A percentile compares a stretch with the other conserved stretches of the same genome.
These are phyloP conservation scores for Philypnodon macrostomus DNA, from an alignment of 2,797 vertebrate genomes.

Conservation along the genomic window DNA sequence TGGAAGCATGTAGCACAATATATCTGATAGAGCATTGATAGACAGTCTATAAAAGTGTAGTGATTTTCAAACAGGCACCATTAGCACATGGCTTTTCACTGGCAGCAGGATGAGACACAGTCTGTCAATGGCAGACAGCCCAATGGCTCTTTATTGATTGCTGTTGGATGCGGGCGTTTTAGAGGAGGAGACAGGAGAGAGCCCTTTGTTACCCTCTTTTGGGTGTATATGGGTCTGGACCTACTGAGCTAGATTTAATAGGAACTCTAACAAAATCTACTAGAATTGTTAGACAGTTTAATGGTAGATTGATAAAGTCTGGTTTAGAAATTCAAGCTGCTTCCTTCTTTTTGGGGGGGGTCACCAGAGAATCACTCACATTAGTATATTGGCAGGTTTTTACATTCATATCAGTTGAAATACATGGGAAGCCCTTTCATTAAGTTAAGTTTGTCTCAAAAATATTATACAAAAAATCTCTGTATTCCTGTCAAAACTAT, in stretches of 20 bases:
- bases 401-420: no score
- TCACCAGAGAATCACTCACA: no score
- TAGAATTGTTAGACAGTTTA: background rate
- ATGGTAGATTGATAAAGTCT: background rate
- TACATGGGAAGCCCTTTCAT: no score
- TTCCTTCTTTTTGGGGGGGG: no score
- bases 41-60: conserved; percentile 8
- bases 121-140: conserved; percentile 60
- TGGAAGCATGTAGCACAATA: conserved; percentile 10
- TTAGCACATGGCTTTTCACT: conserved; percentile 25
- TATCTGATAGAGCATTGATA: conserved; percentile 13
- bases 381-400: no score
- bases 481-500: no score
- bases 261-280: background rate
- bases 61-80: conserved; percentile 22
- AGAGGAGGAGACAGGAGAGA: conserved; percentile 15
- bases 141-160: conserved; percentile 58
- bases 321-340: no score
- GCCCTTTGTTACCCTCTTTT: conserved; percentile 28
- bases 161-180: conserved; percentile 25
- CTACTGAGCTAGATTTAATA: background rate
- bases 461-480: no score
- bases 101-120: conserved; percentile 38
- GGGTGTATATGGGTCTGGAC: conserved; percentile 13
- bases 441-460: no score